Base-by-base conservation (phyloP, 1,140 invertebrate genomes). In the Anagrus nilaparvatae region DNA sequence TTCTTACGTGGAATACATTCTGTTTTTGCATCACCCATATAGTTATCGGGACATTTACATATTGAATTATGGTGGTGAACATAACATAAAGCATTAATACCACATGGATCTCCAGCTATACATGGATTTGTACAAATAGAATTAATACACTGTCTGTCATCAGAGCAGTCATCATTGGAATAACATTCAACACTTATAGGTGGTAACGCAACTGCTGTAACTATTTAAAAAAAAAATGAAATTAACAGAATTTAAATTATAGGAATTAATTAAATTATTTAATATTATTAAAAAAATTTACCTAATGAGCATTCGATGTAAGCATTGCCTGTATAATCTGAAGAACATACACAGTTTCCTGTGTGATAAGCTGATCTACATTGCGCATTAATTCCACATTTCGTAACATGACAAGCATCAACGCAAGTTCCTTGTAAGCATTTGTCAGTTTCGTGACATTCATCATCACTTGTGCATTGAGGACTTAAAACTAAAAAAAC, bases 361-460 rank as follows among this genome's bases (percentile, higher is more conserved):
- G 76, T 74, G 56, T 93, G 87, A 47, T 79, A 75, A 6, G 73
- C 58, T 3, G 85, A 77, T 54, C 72, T 78, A 51, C 90, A 94
- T 46, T 86, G 74, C 5, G 90, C 87, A 54, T 91, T 92, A 2
- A 82, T 65, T 36, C 89, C 89, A 55, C 89, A 95, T 4, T 74
- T 67, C 40, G 84, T 77, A 10, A 81, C 66, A 29, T 74, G 72
- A 55, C 88, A 93, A 12, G 84, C 84, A 43, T 87, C 79, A 4
- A 82, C 61, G 53, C 88, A 92, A n/a, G 64, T 76, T 46, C 84
- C 84, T 27, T 75, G 65, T 1, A 78, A 61, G 55, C 88, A 92
- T 44, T 78, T 77, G 43, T 91, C 81, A 0, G 71, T 65, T 39
- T 77, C 72, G 5, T 65, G 54, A 53, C 88, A 92, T 44, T 91